Evolutionary conservation across 2,888 invertebrate genomes (phyloP).

Genomic region (Leptopterna dolabrata): DNA sequence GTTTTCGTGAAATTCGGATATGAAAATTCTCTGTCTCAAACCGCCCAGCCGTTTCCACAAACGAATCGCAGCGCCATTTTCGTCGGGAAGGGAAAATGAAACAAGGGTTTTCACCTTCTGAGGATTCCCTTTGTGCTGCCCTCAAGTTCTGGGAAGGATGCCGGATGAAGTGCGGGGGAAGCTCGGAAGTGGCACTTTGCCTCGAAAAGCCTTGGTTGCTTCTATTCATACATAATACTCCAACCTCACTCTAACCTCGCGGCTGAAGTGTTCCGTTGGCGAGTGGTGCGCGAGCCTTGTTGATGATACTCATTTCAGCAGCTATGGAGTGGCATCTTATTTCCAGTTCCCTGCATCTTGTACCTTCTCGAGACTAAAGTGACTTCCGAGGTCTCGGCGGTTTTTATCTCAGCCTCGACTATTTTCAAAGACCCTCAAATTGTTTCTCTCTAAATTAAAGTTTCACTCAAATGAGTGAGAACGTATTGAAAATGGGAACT

Average conservation of each 20-base stretch:
- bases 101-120: background rate
- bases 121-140: background rate
- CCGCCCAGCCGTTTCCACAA: background rate
- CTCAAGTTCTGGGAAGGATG: background rate
- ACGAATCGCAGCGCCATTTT: background rate
- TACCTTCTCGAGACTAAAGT: background rate
- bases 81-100: background rate
- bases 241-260: background rate
- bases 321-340: background rate
- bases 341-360: background rate
- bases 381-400: too few species aligned
- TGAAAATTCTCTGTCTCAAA: background rate
- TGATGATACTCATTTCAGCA: background rate
- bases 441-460: too few species aligned
- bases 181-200: conserved; percentile 3
- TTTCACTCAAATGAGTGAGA: too few species aligned
- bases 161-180: background rate
- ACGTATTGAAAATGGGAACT: too few species aligned
- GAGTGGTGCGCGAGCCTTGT: background rate
- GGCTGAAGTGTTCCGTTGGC: background rate
- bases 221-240: conserved; percentile 11
- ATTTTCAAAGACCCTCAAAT: too few species aligned
- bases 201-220: background rate
- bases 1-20: background rate
- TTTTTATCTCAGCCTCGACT: too few species aligned